These are phyloP conservation scores for Eilema caniola DNA, from an alignment of 2,888 invertebrate species.

Conservation along the genomic window DNA sequence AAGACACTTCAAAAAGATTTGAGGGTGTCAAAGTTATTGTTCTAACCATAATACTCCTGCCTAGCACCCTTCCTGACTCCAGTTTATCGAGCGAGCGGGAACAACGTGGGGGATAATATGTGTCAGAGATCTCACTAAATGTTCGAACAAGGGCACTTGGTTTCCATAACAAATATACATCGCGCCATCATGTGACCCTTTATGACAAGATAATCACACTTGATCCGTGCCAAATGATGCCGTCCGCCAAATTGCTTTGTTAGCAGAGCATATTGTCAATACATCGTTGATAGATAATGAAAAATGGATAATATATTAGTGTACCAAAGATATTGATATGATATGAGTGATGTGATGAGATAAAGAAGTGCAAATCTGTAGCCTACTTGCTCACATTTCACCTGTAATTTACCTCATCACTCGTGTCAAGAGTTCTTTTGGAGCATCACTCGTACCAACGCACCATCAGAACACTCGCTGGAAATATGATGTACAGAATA, in stretches of 20 bases:
- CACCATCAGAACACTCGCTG: too few species aligned
- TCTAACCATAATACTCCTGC: conserved; percentile 60
- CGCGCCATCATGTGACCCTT: conserved; percentile 67
- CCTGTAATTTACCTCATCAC: not conserved
- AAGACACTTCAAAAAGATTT: conserved; percentile 80
- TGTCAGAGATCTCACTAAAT: conserved; percentile 52
- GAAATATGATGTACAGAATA: too few species aligned
- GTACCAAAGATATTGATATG: not conserved
- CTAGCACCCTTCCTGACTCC: conserved; percentile 57
- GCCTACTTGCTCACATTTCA: not conserved
- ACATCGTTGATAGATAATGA: conserved; percentile 16
- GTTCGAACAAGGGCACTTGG: conserved; percentile 62
- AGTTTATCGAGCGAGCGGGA: conserved; percentile 48
- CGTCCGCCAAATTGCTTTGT: conserved; percentile 56
- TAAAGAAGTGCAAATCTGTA: not conserved
- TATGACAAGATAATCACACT: conserved; percentile 55
- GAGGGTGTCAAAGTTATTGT: conserved; percentile 71
- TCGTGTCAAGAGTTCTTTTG: not conserved
- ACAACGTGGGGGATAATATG: conserved; percentile 52
- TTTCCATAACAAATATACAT: conserved; percentile 57
- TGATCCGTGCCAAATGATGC: conserved; percentile 64
- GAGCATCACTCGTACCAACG: too few species aligned
- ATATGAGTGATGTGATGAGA: not conserved
- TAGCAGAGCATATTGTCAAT: conserved; percentile 40
- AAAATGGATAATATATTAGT: conserved; percentile 25